Percentiles rank a stretch among this genome's conserved stretches.
Evolutionary conservation across 1,140 invertebrate genomes (phyloP).

Genomic region (Drosophila ficusphila): DNA sequence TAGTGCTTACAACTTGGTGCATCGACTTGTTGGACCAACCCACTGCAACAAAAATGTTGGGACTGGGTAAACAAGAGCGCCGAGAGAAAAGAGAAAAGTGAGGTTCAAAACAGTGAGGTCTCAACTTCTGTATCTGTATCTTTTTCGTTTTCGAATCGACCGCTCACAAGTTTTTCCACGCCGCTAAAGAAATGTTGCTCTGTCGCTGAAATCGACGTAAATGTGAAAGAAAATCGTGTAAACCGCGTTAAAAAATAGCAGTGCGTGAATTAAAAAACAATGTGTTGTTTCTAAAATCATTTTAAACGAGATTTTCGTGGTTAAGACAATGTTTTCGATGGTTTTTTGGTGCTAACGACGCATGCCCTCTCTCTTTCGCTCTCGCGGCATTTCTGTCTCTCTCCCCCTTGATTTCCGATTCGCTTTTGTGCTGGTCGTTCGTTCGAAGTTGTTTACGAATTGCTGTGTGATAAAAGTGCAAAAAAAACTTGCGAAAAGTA

Average conservation of each 20-base stretch:
- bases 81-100: too few species aligned
- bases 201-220: not conserved
- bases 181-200: not conserved
- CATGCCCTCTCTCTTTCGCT: constrained; percentile 36
- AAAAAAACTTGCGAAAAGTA: constrained; percentile 45
- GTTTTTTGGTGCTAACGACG: constrained; percentile 29
- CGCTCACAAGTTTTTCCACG: not conserved
- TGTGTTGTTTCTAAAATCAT: not conserved
- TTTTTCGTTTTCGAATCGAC: too few species aligned
- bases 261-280: not conserved
- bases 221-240: constrained; percentile 4
- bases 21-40: too few species aligned
- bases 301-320: constrained; percentile 2
- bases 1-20: too few species aligned
- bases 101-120: too few species aligned
- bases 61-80: too few species aligned
- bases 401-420: constrained; percentile 12
- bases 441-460: constrained; percentile 71
- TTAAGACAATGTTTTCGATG: constrained; percentile 18
- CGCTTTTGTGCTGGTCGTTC: constrained; percentile 43
- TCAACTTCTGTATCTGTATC: not conserved
- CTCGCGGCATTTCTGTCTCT: constrained; percentile 40
- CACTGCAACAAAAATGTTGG: too few species aligned
- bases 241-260: constrained; percentile 4
- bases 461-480: constrained; percentile 61